Base-by-base conservation (phyloP, 2,888 invertebrate genomes). In the Alloscopus bannaensis region DNA sequence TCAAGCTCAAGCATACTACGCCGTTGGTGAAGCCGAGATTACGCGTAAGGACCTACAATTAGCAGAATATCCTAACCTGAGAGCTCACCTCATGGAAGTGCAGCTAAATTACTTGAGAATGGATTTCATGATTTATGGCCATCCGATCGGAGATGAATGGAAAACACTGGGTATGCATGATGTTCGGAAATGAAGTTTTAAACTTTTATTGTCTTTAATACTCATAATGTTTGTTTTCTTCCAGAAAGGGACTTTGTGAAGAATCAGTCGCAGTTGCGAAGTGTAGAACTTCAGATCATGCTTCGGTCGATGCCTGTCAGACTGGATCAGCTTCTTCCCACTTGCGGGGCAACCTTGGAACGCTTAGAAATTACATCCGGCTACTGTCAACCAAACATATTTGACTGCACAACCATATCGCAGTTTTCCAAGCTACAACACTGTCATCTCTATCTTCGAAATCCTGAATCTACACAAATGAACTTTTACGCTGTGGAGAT, bases 181-280 rank as follows among this genome's bases (percentile, higher is more conserved):
- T 59, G 13, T 11, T 26, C n/a, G n/a, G n/a, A n/a, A n/a, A n/a
- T n/a, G n/a, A n/a, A n/a, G n/a, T n/a, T n/a, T n/a, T n/a, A n/a
- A n/a, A n/a, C n/a, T n/a, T n/a, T n/a, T n/a, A 22, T n/a, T 20
- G 2, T 3, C 50, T 50, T 11, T 20, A 36, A 20, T 28, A 31
- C 8, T 26, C 45, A 22, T 55, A 57, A 18, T 24, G 4, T 42
- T 45, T 60, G 8, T 47, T 59, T 1, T 13, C 45, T 59, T 64
- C 20, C 47, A 80, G 80, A 80, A 29, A 13, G 24, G n/a, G 45
- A 29, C 0, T 72, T 80, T 20, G 28, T 80, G 4, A 40, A 62
- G 18, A 62, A 36, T 62, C 80, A 80, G 26, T 52, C 42, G n/a
- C 16, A 52, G 1, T 42, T 80, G 13, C 22, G n/a, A n/a, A 59